A percentile compares a stretch with the other conserved stretches of the same genome.
phyloP scores from a whole-genome alignment of 2,888 invertebrate species.

The Leptarthrus brevirostris region DNA sequence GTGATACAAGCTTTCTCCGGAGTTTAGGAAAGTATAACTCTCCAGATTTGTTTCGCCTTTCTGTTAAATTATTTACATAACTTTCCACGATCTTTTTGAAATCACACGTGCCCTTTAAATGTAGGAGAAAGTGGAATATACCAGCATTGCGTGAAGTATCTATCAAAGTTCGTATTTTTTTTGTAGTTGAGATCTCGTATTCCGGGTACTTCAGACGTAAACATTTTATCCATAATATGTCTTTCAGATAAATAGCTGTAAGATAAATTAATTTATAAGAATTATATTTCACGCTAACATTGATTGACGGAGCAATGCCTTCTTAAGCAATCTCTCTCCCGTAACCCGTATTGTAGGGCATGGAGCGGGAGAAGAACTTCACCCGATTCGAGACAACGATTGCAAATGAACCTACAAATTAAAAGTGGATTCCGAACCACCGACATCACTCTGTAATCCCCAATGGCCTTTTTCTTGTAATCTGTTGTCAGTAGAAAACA shows the following conservation, averaged over 20 bases:
- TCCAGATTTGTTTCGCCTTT: conserved; percentile 71
- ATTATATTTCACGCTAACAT: no score
- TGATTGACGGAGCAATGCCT: no score
- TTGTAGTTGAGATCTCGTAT: conserved; percentile 72
- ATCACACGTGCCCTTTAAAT: conserved; percentile 73
- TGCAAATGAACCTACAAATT: no score
- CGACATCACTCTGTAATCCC: no score
- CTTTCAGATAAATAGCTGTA: conserved; percentile 71
- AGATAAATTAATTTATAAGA: neutral
- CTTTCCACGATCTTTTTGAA: conserved; percentile 70
- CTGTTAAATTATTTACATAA: conserved; percentile 69
- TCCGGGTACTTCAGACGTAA: conserved; percentile 71
- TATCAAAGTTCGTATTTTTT: conserved; percentile 75
- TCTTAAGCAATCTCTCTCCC: no score
- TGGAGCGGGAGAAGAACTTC: no score
- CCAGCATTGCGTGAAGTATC: conserved; percentile 81
- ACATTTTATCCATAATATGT: conserved; percentile 71
- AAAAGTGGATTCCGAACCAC: no score
- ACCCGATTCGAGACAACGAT: no score
- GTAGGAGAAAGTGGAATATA: conserved; percentile 76
- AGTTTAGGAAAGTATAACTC: conserved; percentile 75
- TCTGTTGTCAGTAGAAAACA: no score
- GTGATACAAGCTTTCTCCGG: conserved; percentile 74
- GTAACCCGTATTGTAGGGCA: no score
- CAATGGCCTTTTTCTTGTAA: no score